These are phyloP conservation scores for Harpegnathos saltator DNA, from an alignment of 1,140 invertebrate species.

Conservation along the genomic window DNA sequence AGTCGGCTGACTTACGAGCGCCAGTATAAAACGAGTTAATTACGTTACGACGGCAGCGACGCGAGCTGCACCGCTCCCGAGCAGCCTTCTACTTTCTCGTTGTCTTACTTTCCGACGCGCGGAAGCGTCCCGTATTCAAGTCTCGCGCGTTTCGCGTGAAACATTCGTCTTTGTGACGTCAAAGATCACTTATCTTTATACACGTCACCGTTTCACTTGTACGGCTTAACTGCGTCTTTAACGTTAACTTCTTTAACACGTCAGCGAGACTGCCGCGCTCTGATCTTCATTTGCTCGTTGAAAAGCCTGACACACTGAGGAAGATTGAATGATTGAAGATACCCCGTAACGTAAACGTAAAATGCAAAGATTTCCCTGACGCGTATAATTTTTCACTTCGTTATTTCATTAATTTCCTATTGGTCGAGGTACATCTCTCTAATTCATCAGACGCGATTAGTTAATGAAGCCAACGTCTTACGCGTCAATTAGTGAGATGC, in stretches of 20 bases:
- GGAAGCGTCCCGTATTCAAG: not conserved
- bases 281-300: too few species aligned
- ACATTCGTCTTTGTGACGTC: conserved; percentile 9
- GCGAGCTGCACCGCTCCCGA: not conserved
- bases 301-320: too few species aligned
- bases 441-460: too few species aligned
- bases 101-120: conserved; percentile 1
- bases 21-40: conserved; percentile 75
- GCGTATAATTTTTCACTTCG: too few species aligned
- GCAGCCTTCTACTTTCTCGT: conserved; percentile 24
- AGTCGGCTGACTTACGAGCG: conserved; percentile 48
- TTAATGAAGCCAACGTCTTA: too few species aligned
- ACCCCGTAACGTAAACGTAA: too few species aligned
- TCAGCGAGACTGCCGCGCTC: too few species aligned
- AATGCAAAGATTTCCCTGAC: too few species aligned
- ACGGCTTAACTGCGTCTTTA: not conserved
- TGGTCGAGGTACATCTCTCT: too few species aligned
- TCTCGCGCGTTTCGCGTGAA: not conserved
- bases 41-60: conserved; percentile 68
- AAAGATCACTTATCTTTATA: conserved; percentile 2
- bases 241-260: not conserved
- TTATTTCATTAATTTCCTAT: too few species aligned
- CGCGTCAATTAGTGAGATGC: too few species aligned
- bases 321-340: too few species aligned
- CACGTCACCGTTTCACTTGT: not conserved